Base-by-base conservation (phyloP, 1,140 invertebrate genomes). In the Trypoxylus dichotomus region DNA sequence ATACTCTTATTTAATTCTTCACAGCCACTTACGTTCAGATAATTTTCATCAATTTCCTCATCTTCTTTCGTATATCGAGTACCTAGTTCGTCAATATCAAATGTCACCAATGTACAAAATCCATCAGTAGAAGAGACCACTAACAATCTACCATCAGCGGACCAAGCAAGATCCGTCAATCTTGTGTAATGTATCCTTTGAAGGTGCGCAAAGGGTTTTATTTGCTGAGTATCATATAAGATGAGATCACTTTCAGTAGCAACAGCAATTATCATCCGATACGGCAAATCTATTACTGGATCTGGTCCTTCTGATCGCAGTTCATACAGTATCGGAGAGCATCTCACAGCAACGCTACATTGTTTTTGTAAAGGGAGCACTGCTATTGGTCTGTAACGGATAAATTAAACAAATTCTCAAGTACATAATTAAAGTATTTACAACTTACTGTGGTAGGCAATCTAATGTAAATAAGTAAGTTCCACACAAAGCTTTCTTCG, bases 41-140 rank as follows among this genome's bases (percentile, higher is more conserved):
- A 15, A 74, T 74, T 79, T 19, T 82, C 80, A 58, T 86, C 83
- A 13, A 82, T 76, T 79, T 88, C 86, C 82, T 86, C 88, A 8
- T 82, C 79, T 79, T 86, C 85, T 80, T 84, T 83, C 58, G 84
- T 79, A 82, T 95, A 94, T 2, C 88, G 85, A 63, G 90, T 88
- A 1, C 97, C 98, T 19, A 99, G 86, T 88, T 99, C 97, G 5
- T 89, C 90, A 21, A 91, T 87, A 32, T 90, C 88, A 87, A 99
- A 99, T 42, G 92, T 92, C 60, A 98, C 90, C 77, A 99, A 88
- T 0, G 97, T 97, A 85, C 96, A 97, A 85, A 95, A 99, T 0
- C 97, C 97, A 88, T 99, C 97, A 0, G 96, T 97, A 37, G 97
- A 99, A 19, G 96, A 96, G 0, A 94, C 93, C 1, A 97, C 89